Base-by-base conservation (phyloP, 2,797 vertebrate genomes). In the Notoglanidium macrostoma region DNA sequence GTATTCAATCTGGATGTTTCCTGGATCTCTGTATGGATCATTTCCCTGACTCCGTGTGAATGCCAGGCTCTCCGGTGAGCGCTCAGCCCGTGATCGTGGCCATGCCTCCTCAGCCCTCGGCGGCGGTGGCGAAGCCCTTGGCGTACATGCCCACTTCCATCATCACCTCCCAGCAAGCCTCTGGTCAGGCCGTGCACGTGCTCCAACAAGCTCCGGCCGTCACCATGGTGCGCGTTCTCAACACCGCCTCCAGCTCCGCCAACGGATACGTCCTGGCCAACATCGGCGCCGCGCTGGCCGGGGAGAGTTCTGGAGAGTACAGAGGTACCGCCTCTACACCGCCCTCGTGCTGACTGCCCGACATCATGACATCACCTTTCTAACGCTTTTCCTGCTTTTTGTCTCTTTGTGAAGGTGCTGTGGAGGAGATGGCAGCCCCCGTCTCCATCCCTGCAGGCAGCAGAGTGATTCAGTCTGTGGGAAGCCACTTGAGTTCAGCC, bases 71-170 rank as follows among this genome's bases (percentile, higher is more conserved):
- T 76, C 98, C 98, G 0, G 97, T 99, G 90, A 97, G 97, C 29
- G 94, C 95, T 87, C 98, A 98, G 93, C 97, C 97, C 0, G 97
- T 99, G 91, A 98, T 99, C 92, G 97, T 99, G 97, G 97, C 98
- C 0, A 95, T 98, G 59, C 97, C 98, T 35, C 92, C 96, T 61
- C 97, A 97, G 84, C 95, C 96, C 0, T 92, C 96, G 17, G 91
- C 93, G 55, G 92, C 97, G 74, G 89, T 96, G 76, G 96, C 97
- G 86, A 99, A 99, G 88, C 96, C 97, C 1, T 93, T 99, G 0
- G 94, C 98, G 11, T 96, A 99, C 90, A 94, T 99, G 95, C 97
- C 98, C 0, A 95, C 97, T 0, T 97, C 96, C 46, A 94, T 97
- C 82, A 93, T 98, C 94, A 90, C 95, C 84, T 94, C 96, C 0